Evolutionary conservation across 2,888 invertebrate species (phyloP).

Genomic region (Xestia rhomboidea): DNA sequence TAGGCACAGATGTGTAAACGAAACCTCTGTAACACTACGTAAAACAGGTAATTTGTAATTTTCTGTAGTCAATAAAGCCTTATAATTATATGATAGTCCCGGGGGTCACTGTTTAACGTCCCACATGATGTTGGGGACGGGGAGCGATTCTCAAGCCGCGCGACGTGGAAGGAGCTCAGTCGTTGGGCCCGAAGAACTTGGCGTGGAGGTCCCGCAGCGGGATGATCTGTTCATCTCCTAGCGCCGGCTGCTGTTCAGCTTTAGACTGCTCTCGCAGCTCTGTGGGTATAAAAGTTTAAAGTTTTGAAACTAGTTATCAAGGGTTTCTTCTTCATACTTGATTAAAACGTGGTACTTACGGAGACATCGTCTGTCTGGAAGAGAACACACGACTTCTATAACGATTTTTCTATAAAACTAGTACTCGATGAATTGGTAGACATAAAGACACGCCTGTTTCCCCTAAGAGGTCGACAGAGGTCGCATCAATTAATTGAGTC

Average conservation of each 20-base stretch:
- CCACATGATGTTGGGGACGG: conserved; percentile 29
- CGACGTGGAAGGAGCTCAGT: conserved; percentile 68
- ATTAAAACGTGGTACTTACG: conserved; percentile 31
- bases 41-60: conserved; percentile 52
- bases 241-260: conserved; percentile 83
- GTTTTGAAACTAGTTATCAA: conserved; percentile 25
- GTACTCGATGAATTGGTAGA: conserved; percentile 3
- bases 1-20: conserved; percentile 53
- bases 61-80: conserved; percentile 63
- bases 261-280: conserved; percentile 86
- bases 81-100: conserved; percentile 54
- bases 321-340: background rate
- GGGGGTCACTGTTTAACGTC: conserved; percentile 54
- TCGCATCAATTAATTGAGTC: conserved; percentile 12
- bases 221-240: conserved; percentile 84
- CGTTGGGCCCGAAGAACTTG: conserved; percentile 78
- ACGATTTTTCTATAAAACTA: conserved; percentile 13
- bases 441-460: background rate
- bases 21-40: conserved; percentile 45
- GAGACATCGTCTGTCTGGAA: conserved; percentile 21
- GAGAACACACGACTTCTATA: conserved; percentile 37
- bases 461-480: background rate
- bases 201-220: conserved; percentile 81
- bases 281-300: conserved; percentile 57
- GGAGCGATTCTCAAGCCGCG: conserved; percentile 22